A percentile compares a stretch with the other conserved stretches of the same genome.
phyloP scores from a whole-genome alignment of 2,888 invertebrate species.

The Erpobdella octoculata region DNA sequence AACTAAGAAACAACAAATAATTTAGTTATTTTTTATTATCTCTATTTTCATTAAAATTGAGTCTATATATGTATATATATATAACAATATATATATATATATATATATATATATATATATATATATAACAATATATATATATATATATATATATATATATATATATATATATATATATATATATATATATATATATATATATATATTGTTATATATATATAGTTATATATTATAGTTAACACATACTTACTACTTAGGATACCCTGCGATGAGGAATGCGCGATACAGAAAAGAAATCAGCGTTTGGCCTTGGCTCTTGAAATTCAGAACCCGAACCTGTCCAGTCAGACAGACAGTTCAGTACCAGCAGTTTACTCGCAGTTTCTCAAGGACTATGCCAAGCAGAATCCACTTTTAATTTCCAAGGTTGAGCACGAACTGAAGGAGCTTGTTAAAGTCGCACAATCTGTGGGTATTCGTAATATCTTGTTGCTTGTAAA shows the following conservation, averaged over 20 bases:
- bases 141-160: no score
- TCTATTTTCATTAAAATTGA: no score
- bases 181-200: no score
- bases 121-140: no score
- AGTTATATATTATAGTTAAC: no score
- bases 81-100: no score
- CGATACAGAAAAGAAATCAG: conserved; percentile 75
- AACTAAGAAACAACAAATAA: no score
- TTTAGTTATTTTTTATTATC: no score
- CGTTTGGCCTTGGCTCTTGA: conserved; percentile 81
- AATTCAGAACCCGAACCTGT: conserved; percentile 79
- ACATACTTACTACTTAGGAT: conserved; percentile 28
- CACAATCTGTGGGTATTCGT: conserved; percentile 73
- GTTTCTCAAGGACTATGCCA: conserved; percentile 72
- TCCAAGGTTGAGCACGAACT: conserved; percentile 74
- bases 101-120: no score
- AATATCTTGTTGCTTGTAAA: not conserved
- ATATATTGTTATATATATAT: no score
- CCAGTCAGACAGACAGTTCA: conserved; percentile 59
- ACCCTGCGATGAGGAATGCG: conserved; percentile 84
- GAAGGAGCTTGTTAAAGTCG: conserved; percentile 73
- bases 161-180: no score
- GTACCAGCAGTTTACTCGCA: conserved; percentile 78
- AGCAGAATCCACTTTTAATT: conserved; percentile 69
- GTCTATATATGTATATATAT: no score